These are phyloP conservation scores for Phrynocephalus versicolor DNA, from an alignment of 2,113 vertebrate genomes.

Conservation along the genomic window DNA sequence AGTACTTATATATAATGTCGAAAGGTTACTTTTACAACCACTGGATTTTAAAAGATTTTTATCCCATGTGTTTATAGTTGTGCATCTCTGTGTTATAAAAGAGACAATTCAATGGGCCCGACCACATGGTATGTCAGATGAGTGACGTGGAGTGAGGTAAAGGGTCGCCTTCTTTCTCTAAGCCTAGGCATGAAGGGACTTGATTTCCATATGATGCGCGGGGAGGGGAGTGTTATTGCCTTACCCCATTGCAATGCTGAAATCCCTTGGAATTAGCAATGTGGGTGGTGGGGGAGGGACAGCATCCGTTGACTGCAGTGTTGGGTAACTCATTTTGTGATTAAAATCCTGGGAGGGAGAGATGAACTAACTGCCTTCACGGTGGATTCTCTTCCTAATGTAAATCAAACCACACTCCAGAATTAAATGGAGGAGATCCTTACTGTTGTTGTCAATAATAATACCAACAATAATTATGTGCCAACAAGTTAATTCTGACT, in stretches of 20 bases:
- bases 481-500: too few relatives aligned
- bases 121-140: neutral
- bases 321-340: neutral
- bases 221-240: neutral
- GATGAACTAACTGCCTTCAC: neutral
- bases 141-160: too few relatives aligned
- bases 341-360: too few relatives aligned
- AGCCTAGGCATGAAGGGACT: neutral
- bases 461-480: too few relatives aligned
- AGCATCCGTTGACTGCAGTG: neutral
- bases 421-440: neutral
- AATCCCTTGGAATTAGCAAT: neutral
- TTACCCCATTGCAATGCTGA: neutral
- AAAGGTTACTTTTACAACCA: slow-evolving; percentile 55
- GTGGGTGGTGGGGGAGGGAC: too few relatives aligned
- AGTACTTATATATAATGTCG: slow-evolving; percentile 65
- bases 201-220: too few relatives aligned
- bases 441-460: too few relatives aligned
- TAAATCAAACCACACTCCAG: neutral
- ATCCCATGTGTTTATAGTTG: neutral
- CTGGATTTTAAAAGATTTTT: slow-evolving; percentile 59
- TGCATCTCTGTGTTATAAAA: slow-evolving; percentile 14
- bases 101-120: neutral
- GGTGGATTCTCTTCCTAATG: neutral
- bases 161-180: neutral